A percentile compares a stretch with the other conserved stretches of the same genome.
Conservation (phyloP, 1,140 invertebrate species). For the Bradynema listronoti region DNA sequence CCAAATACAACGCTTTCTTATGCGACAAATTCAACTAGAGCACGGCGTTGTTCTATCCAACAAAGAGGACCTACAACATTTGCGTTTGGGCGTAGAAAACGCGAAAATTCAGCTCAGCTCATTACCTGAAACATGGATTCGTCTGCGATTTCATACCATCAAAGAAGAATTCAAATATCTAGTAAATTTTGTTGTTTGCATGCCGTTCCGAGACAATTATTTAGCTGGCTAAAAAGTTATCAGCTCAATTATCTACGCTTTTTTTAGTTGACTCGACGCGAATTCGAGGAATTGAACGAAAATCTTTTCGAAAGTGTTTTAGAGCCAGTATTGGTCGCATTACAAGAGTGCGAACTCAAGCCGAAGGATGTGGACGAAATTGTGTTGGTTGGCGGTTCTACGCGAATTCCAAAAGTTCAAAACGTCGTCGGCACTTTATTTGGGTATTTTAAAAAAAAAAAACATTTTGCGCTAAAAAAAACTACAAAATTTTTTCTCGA, state of each 20-base stretch:
- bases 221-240: background rate
- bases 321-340: constrained; percentile 49
- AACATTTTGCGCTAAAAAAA: no score
- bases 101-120: constrained; percentile 60
- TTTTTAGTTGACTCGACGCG: constrained; percentile 55
- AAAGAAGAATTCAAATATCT: constrained; percentile 59
- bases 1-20: constrained; percentile 46
- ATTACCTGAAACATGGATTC: constrained; percentile 45
- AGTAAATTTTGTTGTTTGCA: constrained; percentile 46
- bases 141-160: constrained; percentile 46
- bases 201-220: background rate
- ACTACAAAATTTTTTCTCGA: no score
- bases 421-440: constrained; percentile 59
- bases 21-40: constrained; percentile 42
- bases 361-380: constrained; percentile 60
- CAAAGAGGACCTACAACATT: constrained; percentile 60
- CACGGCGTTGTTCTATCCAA: constrained; percentile 55
- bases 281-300: constrained; percentile 61
- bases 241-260: background rate
- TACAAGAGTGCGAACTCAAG: constrained; percentile 44
- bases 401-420: constrained; percentile 60
- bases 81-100: constrained; percentile 60
- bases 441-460: constrained; percentile 54
- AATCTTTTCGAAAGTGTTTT: constrained; percentile 60
- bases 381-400: constrained; percentile 62